A percentile compares a stretch with the other conserved stretches of the same genome.
phyloP scores from a whole-genome alignment of 2,113 vertebrate species.

The Azemiops feae region DNA sequence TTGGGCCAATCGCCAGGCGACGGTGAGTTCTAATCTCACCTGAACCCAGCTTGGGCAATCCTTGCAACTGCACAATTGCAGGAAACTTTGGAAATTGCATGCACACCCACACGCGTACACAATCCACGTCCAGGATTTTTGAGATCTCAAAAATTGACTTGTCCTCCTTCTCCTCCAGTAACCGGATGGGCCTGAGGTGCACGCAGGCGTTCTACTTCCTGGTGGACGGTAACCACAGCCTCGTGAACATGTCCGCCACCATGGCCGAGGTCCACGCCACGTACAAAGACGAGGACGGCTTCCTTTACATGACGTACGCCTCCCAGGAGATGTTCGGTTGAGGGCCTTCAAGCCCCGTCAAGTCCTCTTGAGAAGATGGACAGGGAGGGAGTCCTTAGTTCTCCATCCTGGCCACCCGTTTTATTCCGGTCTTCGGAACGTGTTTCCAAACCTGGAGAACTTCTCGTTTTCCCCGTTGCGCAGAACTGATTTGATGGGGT shows the following conservation, averaged over 20 bases:
- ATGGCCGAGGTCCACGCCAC: slow-evolving; percentile 77
- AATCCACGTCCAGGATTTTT: not conserved
- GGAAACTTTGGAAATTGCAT: not conserved
- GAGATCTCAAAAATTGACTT: not conserved
- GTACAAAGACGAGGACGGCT: slow-evolving; percentile 76
- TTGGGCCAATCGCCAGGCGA: not conserved
- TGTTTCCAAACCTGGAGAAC: not conserved
- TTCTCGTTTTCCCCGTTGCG: not conserved
- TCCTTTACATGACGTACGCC: slow-evolving; percentile 82
- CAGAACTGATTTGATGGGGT: not conserved
- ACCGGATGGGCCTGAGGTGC: slow-evolving; percentile 72
- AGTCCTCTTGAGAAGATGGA: not conserved
- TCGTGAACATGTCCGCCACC: slow-evolving; percentile 77
- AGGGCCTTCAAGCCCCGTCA: not conserved
- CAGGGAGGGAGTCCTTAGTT: not conserved
- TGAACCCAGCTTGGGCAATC: not conserved
- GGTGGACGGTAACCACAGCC: slow-evolving; percentile 70
- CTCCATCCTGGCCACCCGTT: not conserved
- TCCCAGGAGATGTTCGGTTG: slow-evolving; percentile 80
- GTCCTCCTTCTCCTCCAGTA: slow-evolving; percentile 52
- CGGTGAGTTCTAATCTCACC: not conserved
- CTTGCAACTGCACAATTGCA: not conserved
- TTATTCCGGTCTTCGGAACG: too few species aligned
- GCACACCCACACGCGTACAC: not conserved
- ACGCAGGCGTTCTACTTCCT: slow-evolving; percentile 77